Evolutionary conservation across 2,113 vertebrate species (phyloP).

Genomic region (Stomatorhinus ivindoensis): DNA sequence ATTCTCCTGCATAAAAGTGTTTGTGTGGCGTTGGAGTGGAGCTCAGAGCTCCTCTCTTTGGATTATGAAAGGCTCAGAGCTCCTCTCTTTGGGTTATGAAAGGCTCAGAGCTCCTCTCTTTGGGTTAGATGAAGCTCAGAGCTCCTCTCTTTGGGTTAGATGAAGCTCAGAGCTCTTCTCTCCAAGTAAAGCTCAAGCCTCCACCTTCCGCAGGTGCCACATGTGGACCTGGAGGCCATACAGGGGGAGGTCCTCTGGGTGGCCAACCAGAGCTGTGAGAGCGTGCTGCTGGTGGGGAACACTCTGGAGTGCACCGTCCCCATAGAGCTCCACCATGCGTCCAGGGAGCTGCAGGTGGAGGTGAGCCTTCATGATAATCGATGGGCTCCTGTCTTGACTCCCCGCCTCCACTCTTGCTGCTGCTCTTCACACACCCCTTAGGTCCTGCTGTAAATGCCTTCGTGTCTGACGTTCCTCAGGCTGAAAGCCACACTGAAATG

Average conservation of each 20-base stretch:
- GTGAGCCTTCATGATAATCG: constrained; percentile 53
- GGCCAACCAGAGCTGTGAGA: constrained; percentile 90
- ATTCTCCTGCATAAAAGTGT: not conserved
- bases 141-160: not conserved
- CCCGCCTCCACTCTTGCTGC: not conserved
- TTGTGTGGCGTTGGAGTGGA: not conserved
- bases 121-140: not conserved
- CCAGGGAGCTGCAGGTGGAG: constrained; percentile 90
- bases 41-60: not conserved
- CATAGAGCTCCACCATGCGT: constrained; percentile 70
- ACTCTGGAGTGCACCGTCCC: constrained; percentile 83
- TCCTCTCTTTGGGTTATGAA: not conserved
- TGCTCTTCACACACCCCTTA: not conserved
- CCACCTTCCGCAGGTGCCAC: constrained; percentile 63
- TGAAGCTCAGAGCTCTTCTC: not conserved
- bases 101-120: not conserved
- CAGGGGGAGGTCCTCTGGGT: constrained; percentile 89
- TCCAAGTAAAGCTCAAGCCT: not conserved
- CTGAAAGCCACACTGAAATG: not conserved
- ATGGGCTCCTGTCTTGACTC: not conserved
- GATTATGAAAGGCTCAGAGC: not conserved
- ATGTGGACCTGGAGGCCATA: constrained; percentile 88
- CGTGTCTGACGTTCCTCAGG: not conserved
- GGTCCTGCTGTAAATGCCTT: not conserved
- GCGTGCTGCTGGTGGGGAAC: constrained; percentile 69